Percentiles rank a stretch among this genome's conserved stretches.
These are phyloP conservation scores for Vannuccia rotundouncinata DNA, from an alignment of 2,888 invertebrate species.

Conservation along the genomic window DNA sequence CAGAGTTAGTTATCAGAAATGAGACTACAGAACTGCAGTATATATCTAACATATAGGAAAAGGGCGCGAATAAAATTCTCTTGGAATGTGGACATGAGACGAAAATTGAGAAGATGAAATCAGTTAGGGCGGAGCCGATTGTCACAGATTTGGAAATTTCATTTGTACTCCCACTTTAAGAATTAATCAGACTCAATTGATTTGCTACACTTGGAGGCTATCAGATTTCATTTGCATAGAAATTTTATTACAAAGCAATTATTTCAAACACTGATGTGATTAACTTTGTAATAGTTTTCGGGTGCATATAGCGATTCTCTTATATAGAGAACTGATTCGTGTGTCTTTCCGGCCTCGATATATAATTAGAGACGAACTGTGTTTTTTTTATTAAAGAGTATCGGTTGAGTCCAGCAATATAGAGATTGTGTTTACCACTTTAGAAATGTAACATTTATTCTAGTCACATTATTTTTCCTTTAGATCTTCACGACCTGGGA, in stretches of 20 bases:
- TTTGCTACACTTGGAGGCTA: constrained; percentile 1
- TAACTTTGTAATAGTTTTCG: constrained; percentile 9
- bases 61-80: no score
- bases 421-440: not conserved
- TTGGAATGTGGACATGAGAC: not conserved
- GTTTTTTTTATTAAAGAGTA: not conserved
- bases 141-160: constrained; percentile 23
- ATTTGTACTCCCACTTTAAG: constrained; percentile 9
- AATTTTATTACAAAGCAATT: constrained; percentile 26
- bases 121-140: not conserved
- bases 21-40: no score
- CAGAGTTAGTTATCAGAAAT: no score
- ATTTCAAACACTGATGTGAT: constrained; percentile 20
- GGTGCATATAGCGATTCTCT: not conserved
- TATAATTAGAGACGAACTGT: not conserved
- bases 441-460: not conserved
- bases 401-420: not conserved
- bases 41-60: no score
- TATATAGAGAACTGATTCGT: not conserved
- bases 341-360: not conserved
- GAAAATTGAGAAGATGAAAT: not conserved
- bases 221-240: constrained; percentile 17
- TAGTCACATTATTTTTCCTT: not conserved
- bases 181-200: constrained; percentile 26
- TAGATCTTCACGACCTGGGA: not conserved